A percentile compares a stretch with the other conserved stretches of the same genome.
Evolutionary conservation across 2,888 invertebrate species (phyloP).

Genomic region (Maniola hyperantus): DNA sequence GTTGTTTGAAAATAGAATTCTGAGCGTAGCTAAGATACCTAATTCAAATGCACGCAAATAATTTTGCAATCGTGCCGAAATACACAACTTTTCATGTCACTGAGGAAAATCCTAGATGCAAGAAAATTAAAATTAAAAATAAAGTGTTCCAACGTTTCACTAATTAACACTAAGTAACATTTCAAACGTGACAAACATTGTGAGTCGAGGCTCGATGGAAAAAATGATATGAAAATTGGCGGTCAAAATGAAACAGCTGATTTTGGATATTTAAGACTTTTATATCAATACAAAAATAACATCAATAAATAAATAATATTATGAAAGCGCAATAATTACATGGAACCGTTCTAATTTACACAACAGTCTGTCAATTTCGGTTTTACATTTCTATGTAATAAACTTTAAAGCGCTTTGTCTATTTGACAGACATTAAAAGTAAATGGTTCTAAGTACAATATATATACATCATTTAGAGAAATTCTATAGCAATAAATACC

Average conservation of each 20-base stretch:
- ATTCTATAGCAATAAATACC: conserved; percentile 16
- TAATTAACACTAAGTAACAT: too few species aligned
- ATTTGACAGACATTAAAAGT: conserved; percentile 18
- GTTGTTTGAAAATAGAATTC: too few species aligned
- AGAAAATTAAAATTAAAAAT: too few species aligned
- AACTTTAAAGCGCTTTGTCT: conserved; percentile 21
- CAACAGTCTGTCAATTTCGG: conserved; percentile 29
- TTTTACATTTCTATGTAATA: conserved; percentile 13
- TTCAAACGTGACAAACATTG: too few species aligned
- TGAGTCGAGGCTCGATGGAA: too few species aligned
- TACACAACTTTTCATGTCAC: too few species aligned
- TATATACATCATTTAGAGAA: conserved; percentile 22
- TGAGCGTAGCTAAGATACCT: too few species aligned
- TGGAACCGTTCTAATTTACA: conserved; percentile 35
- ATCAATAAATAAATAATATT: conserved; percentile 70
- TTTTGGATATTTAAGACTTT: conserved; percentile 51
- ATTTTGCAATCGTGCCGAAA: too few species aligned
- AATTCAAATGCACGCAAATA: too few species aligned
- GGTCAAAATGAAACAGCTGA: conserved; percentile 44
- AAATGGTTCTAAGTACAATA: conserved; percentile 20
- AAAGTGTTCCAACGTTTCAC: too few species aligned
- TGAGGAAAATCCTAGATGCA: too few species aligned
- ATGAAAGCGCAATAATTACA: conserved; percentile 65
- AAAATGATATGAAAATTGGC: background rate
- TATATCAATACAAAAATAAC: conserved; percentile 67